Base-by-base conservation (phyloP, 2,888 invertebrate species). In the Melanargia galathea region DNA sequence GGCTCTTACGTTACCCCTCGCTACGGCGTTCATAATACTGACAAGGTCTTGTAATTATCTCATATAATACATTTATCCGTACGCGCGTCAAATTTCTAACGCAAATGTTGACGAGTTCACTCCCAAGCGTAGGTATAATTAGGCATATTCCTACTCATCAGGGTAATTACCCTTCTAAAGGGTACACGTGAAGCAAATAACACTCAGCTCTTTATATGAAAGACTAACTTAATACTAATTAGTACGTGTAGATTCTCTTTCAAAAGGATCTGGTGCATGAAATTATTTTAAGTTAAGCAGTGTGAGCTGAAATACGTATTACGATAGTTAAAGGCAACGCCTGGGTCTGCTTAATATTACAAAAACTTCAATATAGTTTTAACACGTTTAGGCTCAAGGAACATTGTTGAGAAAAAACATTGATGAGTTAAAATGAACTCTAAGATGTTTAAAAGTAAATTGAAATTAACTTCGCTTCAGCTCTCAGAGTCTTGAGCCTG, bases 51-150 rank as follows among this genome's bases (percentile, higher is more conserved):
- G 55, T 64, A 60, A 64, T 64, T 64, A 64, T 60, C 63, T 60
- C 56, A 56, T 60, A 64, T 56, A 60, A 60, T 64, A 64, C 58
- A 64, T 56, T 60, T 60, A 56, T 49, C 35, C 58, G 60, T 51
- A 51, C 35, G 60, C 56, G 60, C 60, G 55, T 64, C 56, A 64
- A 64, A 64, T 64, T 64, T 64, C 63, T 56, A 56, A 51, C 60
- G 51, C 56, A 64, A 60, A 64, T 64, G 63, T 64, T 64, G 63
- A 60, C 63, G 63, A 64, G 60, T 64, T 64, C 60, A 49, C 55
- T 64, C 56, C 56, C 56, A 45, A 51, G 60, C 55, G 56, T 60
- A 64, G 49, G 63, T 64, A 43, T 43, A 64, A 64, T 60, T 64
- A 64, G 56, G 60, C 63, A 56, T 64, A 64, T 64, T 60, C 60